Evolutionary conservation across 2,888 invertebrate species (phyloP).

Genomic region (Amphipoea lucens): DNA sequence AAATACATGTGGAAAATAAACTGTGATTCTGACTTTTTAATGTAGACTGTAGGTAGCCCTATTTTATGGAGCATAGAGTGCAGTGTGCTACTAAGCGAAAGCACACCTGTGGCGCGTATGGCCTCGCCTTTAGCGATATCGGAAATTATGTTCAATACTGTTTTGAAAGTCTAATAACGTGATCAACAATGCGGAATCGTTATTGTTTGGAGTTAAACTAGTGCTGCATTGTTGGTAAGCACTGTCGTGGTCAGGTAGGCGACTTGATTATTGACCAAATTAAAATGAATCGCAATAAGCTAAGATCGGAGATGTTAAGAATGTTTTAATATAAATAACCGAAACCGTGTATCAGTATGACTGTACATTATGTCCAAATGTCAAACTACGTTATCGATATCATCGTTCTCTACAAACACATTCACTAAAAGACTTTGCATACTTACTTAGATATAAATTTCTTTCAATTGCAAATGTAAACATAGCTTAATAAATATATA

Average conservation of each 20-base stretch:
- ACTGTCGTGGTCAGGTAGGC: conserved; percentile 42
- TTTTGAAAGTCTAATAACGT: conserved; percentile 42
- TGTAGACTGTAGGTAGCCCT: conserved; percentile 87
- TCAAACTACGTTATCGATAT: conserved; percentile 40
- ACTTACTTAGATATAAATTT: conserved; percentile 62
- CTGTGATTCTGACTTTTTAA: conserved; percentile 91
- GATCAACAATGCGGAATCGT: conserved; percentile 38
- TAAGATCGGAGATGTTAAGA: conserved; percentile 29
- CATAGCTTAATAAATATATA: conserved; percentile 57
- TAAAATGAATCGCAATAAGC: conserved; percentile 36
- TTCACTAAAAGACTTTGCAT: conserved; percentile 67
- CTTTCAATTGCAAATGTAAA: conserved; percentile 60
- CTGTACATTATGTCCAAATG: conserved; percentile 44
- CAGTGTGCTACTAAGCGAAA: conserved; percentile 68
- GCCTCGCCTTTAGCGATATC: conserved; percentile 68
- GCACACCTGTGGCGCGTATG: conserved; percentile 66
- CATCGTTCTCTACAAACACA: conserved; percentile 50
- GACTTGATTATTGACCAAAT: conserved; percentile 37
- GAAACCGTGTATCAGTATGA: conserved; percentile 44
- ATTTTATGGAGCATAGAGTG: conserved; percentile 81
- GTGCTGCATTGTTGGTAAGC: conserved; percentile 51
- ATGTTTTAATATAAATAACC: conserved; percentile 35
- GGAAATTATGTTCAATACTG: conserved; percentile 57
- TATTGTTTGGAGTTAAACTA: conserved; percentile 39
- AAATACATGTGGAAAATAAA: conserved; percentile 90